phyloP scores from a whole-genome alignment of 2,797 vertebrate species.

The Champsocephalus gunnari region DNA sequence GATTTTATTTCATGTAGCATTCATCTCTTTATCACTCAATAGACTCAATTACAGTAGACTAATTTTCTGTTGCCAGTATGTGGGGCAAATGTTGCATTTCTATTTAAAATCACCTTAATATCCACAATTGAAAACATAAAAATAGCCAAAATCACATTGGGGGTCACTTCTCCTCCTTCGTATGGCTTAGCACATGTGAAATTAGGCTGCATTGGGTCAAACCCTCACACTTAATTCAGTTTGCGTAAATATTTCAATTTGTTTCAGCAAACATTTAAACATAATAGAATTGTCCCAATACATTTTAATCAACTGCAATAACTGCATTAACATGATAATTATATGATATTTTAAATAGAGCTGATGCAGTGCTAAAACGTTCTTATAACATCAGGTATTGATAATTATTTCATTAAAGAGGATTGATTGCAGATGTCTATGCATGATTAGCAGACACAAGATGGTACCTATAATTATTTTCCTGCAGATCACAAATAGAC shows the following conservation, averaged over 20 bases:
- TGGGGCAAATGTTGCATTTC: not conserved
- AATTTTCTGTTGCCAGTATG: not conserved
- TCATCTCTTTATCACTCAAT: not conserved
- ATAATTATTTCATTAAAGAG: slow-evolving; percentile 5
- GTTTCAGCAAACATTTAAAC: not conserved
- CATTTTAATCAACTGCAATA: not conserved
- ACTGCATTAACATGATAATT: slow-evolving; percentile 11
- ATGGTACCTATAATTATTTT: slow-evolving; percentile 21
- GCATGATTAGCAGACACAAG: slow-evolving; percentile 16
- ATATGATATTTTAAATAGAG: not conserved
- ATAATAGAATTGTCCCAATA: not conserved
- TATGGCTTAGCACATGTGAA: not conserved
- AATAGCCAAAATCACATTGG: not conserved
- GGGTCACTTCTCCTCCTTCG: not conserved
- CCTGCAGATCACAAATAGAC: slow-evolving; percentile 57
- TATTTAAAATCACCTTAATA: not conserved
- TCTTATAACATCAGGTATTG: not conserved
- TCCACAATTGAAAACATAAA: not conserved
- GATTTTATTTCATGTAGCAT: not conserved
- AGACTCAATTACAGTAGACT: not conserved
- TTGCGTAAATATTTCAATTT: not conserved
- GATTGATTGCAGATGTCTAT: not conserved
- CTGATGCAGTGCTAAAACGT: slow-evolving; percentile 6
- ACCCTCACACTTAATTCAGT: not conserved
- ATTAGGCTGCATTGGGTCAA: not conserved